Percentiles rank a stretch among this genome's conserved stretches.
phyloP scores from a whole-genome alignment of 2,797 vertebrate genomes.

The Eulemur albifrons region DNA sequence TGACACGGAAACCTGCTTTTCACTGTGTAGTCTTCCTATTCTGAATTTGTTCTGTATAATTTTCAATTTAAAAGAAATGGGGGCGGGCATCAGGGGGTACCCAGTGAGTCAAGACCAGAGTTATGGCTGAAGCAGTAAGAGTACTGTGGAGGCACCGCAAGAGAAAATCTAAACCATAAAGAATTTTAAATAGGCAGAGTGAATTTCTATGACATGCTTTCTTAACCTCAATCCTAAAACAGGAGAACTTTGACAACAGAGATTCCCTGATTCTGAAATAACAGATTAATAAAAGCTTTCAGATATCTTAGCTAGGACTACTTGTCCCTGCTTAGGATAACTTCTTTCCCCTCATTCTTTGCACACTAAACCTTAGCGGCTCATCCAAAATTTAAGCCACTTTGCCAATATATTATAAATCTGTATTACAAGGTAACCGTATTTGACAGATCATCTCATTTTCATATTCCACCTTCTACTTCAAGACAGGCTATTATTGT shows the following conservation, averaged over 20 bases:
- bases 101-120: not conserved
- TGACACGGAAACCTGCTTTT: not conserved
- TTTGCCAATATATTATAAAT: not conserved
- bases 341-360: not conserved
- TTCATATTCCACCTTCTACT: not conserved
- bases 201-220: not conserved
- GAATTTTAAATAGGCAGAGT: not conserved
- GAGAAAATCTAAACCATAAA: not conserved
- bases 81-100: accelerated
- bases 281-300: not conserved
- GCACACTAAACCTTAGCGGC: not conserved
- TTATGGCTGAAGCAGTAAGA: not conserved
- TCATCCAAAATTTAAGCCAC: not conserved
- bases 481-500: not conserved
- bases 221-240: not conserved
- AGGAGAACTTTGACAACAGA: not conserved
- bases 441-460: not conserved
- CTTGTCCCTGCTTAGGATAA: not conserved
- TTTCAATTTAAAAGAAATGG: not conserved
- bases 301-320: not conserved
- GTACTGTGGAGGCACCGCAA: not conserved
- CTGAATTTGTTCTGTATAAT: not conserved
- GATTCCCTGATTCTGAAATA: not conserved
- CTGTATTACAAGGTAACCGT: not conserved
- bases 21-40: not conserved